Evolutionary conservation across 2,888 invertebrate species (phyloP).

Genomic region (Trissonchulus sp.): DNA sequence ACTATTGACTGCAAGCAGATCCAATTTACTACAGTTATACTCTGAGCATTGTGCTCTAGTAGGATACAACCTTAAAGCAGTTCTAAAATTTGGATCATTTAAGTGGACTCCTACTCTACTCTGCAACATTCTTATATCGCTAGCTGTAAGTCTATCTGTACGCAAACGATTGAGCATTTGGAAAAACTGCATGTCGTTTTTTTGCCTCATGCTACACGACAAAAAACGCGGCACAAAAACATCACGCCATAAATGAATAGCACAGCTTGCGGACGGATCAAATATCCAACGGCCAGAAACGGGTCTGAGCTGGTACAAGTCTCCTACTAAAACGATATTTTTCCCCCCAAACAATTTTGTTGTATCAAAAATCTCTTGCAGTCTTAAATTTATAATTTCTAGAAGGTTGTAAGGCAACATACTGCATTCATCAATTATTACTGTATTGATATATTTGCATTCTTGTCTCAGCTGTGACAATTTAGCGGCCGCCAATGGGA

Average conservation of each 20-base stretch:
- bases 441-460: no score
- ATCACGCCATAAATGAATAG: background rate
- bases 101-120: background rate
- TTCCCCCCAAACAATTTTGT: background rate
- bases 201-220: no score
- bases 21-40: no score
- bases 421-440: constrained; percentile 7
- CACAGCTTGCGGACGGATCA: no score
- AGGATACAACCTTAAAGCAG: no score
- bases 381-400: background rate
- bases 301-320: constrained; percentile 4
- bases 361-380: background rate
- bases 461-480: background rate
- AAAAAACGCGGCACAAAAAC: no score
- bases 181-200: background rate
- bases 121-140: background rate
- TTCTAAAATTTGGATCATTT: background rate
- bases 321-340: no score
- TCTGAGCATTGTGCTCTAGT: no score
- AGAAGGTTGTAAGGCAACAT: background rate
- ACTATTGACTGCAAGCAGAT: no score
- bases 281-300: background rate
- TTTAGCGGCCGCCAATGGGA: background rate
- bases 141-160: background rate
- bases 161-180: no score